Evolutionary conservation across 2,797 vertebrate genomes (phyloP), one percentile per base, ranked within the genome.

Genomic region (Naso thynnoides): DNA sequence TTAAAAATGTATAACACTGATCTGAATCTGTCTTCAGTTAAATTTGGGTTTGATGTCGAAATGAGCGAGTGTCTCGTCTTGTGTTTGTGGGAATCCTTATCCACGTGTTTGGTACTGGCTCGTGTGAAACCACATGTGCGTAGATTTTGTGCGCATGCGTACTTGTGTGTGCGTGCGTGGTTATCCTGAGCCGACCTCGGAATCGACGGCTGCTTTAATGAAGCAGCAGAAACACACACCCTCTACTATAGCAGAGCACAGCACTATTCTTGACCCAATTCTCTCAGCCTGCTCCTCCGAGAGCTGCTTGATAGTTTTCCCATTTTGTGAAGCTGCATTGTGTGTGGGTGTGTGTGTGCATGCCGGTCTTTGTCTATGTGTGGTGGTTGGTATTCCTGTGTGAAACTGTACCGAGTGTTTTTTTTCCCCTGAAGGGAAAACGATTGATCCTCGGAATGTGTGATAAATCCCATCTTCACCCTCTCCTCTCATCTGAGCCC

Each of bases 401-500:
- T 72, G 55, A 78, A 85, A 72, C 59, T 60, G 33, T 70, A 52
- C 67, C 0, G 39, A 62, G 57, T 58, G 27, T 82, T 63, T 72
- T 56, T 47, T 49, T 29, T 36, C 21, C 62, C 79, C 60, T 65
- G 66, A 72, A 84, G 77, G 75, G 68, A 79, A 83, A 79, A 81
- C 10, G 72, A 88, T 87, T 85, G 88, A 91, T 92, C 84, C 81
- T 15, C 26, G 41, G 77, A 89, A 90, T 81, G 84, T 90, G 82
- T 86, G 87, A 88, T 89, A 69, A 89, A 91, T 88, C 84, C 85
- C 86, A 90, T 91, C 88, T 88, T 88, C 86, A 86, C 70, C 81
- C 83, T 76, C 69, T 84, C 73, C 66, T 84, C 86, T 89, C 79
- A 79, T 87, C 70, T 50, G 41, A 73, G 86, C 66, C 70, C 70